Conservation (phyloP, 2,888 invertebrate species). For the Abrostola triplasia region DNA sequence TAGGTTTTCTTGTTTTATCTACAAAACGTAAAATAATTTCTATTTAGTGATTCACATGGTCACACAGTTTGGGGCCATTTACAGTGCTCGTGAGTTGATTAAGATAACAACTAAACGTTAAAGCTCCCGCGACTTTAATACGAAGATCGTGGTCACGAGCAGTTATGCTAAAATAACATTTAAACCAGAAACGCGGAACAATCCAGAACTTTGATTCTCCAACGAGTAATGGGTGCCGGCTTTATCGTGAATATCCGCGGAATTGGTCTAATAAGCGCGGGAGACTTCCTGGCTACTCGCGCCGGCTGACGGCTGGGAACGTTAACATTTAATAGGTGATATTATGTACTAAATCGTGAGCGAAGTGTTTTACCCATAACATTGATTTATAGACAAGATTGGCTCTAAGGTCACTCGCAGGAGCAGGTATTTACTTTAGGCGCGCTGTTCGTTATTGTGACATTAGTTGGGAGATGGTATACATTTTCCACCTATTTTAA, state of each 20-base stretch:
- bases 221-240: slow-evolving; percentile 4
- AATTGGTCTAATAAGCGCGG: slow-evolving; percentile 21
- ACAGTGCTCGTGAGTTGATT: slow-evolving; percentile 50
- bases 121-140: slow-evolving; percentile 37
- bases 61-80: slow-evolving; percentile 9
- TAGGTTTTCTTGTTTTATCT: no score
- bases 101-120: slow-evolving; percentile 43
- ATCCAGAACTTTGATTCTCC: slow-evolving; percentile 9
- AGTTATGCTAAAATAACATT: slow-evolving; percentile 39
- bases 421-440: no score
- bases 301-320: no score
- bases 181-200: slow-evolving; percentile 35
- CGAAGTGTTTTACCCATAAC: no score
- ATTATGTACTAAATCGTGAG: no score
- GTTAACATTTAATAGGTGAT: no score
- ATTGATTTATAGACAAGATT: no score
- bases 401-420: no score
- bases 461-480: no score
- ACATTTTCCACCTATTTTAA: no score
- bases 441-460: no score
- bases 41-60: slow-evolving; percentile 11
- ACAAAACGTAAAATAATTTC: slow-evolving; percentile 13
- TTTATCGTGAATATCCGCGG: slow-evolving; percentile 2
- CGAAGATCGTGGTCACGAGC: slow-evolving; percentile 50
- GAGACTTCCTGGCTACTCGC: neutral